Evolutionary conservation across 2,888 invertebrate species (phyloP).

Genomic region (Parascotia fuliginaria): DNA sequence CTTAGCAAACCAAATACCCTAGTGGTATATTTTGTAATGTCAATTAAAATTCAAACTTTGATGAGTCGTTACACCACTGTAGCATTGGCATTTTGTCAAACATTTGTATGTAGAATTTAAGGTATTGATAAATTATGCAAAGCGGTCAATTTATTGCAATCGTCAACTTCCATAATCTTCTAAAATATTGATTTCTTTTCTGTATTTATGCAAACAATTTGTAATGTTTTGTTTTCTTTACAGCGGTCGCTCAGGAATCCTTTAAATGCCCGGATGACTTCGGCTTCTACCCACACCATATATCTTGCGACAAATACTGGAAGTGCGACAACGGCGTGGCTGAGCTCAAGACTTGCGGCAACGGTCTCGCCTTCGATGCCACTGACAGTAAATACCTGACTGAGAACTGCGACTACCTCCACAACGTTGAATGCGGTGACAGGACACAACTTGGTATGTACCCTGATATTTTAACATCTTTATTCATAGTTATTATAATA

Average conservation of each 20-base stretch:
- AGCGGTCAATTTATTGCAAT: background rate
- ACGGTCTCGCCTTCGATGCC: conserved; percentile 96
- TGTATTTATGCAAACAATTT: too few species aligned
- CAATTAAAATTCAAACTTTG: conserved; percentile 71
- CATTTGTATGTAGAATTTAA: conserved; percentile 22
- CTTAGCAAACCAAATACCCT: conserved; percentile 69
- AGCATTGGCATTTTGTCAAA: conserved; percentile 58
- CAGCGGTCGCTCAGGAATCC: conserved; percentile 91
- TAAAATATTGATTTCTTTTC: background rate
- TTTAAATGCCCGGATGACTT: conserved; percentile 98
- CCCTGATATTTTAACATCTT: background rate
- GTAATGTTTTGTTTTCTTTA: conserved; percentile 52
- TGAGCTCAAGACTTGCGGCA: conserved; percentile 96
- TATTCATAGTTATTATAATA: too few species aligned
- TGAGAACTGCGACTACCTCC: conserved; percentile 97
- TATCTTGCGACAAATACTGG: conserved; percentile 97
- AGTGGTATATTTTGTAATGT: conserved; percentile 69
- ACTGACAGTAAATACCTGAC: conserved; percentile 95
- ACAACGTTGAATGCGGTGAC: conserved; percentile 97
- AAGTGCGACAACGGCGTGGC: conserved; percentile 96
- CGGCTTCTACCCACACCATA: conserved; percentile 96
- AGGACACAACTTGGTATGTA: conserved; percentile 92
- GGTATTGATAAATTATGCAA: conserved; percentile 10
- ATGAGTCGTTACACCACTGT: conserved; percentile 56
- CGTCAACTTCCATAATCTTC: too few species aligned